Base-by-base conservation (phyloP, 2,888 invertebrate genomes). In the Odontocerum albicorne region DNA sequence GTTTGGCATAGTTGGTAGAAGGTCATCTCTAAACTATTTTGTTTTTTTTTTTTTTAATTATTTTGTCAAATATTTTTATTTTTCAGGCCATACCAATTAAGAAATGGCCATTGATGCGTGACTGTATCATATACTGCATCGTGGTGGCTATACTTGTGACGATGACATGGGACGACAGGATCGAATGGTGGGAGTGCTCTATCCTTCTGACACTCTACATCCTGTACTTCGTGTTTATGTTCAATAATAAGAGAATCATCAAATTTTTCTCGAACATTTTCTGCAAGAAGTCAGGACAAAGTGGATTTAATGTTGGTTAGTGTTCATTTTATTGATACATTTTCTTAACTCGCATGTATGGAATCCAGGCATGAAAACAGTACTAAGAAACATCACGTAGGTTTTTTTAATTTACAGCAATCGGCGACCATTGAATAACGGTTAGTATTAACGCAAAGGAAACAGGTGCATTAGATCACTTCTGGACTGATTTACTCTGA, bases 91-190 rank as follows among this genome's bases (percentile, higher is more conserved):
- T 92, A 21, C 76, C 83, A 63, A 75, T 94, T 43, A 88, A 92
- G 65, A 85, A 86, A 80, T 87, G 86, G 73, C 90, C 94, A 0
- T 81, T 95, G 15, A 86, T 89, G 0, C 75, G 95, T 57, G 95
- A 95, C 65, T 87, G 88, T 38, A 64, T 84, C 4, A 86, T 92
- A 51, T 95, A 94, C 68, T 77, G 86, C 59, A 67, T 88, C 17
- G 86, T 90, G 39, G 86, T 94, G 0, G 70, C 80, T 6, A 75
- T 86, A 1, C 70, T 95, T 19, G 83, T 92, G 0, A 64, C 75
- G 1, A 81, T 93, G 42, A 86, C 92, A 20, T 88, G 88, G 84
- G 94, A 94, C 64, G 87, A 87, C 1, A 71, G 73, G 51, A 82
- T 96, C 20, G 83, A 82, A 57, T 93, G 92, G 88, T 86, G 82